Base-by-base conservation (phyloP, 2,113 vertebrate genomes). In the Ictalurus punctatus region DNA sequence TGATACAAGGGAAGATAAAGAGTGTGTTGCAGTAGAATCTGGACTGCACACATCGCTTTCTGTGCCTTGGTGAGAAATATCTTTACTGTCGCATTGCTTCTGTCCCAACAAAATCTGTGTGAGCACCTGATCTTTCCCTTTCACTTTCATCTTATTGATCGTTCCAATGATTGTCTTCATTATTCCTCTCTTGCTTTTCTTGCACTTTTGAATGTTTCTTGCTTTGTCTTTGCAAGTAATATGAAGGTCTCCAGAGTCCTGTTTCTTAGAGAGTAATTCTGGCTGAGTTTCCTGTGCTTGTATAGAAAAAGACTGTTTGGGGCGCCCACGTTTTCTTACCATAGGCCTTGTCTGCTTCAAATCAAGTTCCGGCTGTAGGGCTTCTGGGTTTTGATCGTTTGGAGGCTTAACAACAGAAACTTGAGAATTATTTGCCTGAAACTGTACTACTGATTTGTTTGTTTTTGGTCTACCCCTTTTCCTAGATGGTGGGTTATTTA, bases 161-260 rank as follows among this genome's bases (percentile, higher is more conserved):
- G 98, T 98, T 16, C 97, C 95, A 82, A 99, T 98, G 92, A 99
- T 96, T 81, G 96, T 97, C 94, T 97, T 98, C 96, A 99, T 97
- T 91, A 98, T 95, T 74, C 96, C 88, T 97, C 96, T 52, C 95
- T 97, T 91, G 94, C 96, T 93, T 96, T 97, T 93, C 88, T 56
- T 76, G 74, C 86, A 86, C 89, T 88, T 91, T 84, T 91, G 91
- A 56, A 84, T 87, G 84, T 90, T 90, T 90, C 88, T 91, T 86
- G 59, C 52, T 81, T 90, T 90, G 37, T 97, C 91, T 30, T 96
- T 95, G 14, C 95, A 92, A 25, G 96, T 56, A 56, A 37, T 86
- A 37, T 84, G 61, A 34, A 74, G 82, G 21, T 84, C 86, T 82
- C 76, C 40, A 40, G 79, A 30, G 30, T 34, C 10, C 40, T 73